Evolutionary conservation across 2,797 vertebrate species (phyloP), one percentile per base, ranked within the genome.

Genomic region (Podargus strigoides): DNA sequence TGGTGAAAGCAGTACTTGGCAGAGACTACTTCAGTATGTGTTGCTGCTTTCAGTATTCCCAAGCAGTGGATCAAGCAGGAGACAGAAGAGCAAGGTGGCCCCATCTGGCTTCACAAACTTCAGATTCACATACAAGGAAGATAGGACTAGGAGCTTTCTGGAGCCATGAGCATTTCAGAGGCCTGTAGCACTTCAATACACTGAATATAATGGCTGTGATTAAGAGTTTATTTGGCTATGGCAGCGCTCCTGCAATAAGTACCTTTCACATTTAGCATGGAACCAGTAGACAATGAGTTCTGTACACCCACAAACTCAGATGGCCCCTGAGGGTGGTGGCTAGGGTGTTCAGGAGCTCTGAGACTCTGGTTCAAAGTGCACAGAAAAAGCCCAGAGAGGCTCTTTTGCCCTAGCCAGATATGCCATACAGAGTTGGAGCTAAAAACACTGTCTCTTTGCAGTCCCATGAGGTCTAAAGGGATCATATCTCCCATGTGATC

Each of bases 361-460:
- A 60, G 32, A 37, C 27, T 50, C 53, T 44, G 12, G 22, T 66
- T 22, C 36, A 53, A 89, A 62, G 39, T 10, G 9, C 44, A 76
- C 24, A 74, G 27, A 50, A 74, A 63, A 72, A 83, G 22, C 22
- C 49, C 28, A 34, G 49, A 78, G 67, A 59, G 47, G 17, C 13
- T 63, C 44, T 79, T 66, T 56, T 80, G 23, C 28, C 26, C 24
- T 30, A 64, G 17, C 8, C 32, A 70, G 32, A 30, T 37, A 36
- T 1, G 2, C 49, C 1, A 0, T 34, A n/a, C 7, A 79, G 27
- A 42, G 19, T 10, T 2, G 0, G 39, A 66, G 58, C 6, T 37
- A 52, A 58, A 88, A 90, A 63, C 0, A 62, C 6, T 10, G 37
- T 22, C 34, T 42, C 39, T 91, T 12, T 28, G 32, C 12, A 26